Base-by-base conservation (phyloP, 2,888 invertebrate species). In the Macrosoma leucophasiata region DNA sequence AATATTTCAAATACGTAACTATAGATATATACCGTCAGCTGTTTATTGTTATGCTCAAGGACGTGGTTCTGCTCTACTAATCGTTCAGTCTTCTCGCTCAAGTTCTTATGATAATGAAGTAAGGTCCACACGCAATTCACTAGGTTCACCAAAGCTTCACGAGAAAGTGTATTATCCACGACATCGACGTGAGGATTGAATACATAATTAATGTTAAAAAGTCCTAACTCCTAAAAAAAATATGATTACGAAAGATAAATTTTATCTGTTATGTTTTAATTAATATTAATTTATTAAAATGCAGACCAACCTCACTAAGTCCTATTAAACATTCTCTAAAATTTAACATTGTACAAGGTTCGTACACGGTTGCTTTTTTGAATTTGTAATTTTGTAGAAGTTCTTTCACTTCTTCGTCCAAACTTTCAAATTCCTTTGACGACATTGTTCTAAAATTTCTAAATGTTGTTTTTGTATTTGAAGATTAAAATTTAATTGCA, bases 351-450 rank as follows among this genome's bases (percentile, higher is more conserved):
- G 76, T 76, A 44, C 82, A 84, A 1, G 82, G 82, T 49, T 81
- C 82, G 34, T 74, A 81, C 2, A 51, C 44, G 7, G 79, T 75
- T 8, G 75, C 67, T 52, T 62, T 78, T 58, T 79, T 82, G 42
- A 58, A 53, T 58, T 67, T 81, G 44, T 81, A 82, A 50, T 82
- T 72, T 53, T 57, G 52, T 41, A 84, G 50, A 29, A 84, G 67
- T 53, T 84, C 82, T 50, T 58, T 71, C n/a, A 82, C 71, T 67
- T 84, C 82, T 39, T 77, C 74, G 36, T 82, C 81, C 42, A 79
- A 56, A 43, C 50, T 58, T 52, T 73, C 73, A 32, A 51, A 60
- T 30, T 60, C 59, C 12, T 40, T 12, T 20, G 44, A 46, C 17
- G 50, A 49, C 52, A 55, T 55, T 24, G 12, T 39, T 26, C 13